phyloP scores from a whole-genome alignment of 2,113 vertebrate species.

The Mellivora capensis region DNA sequence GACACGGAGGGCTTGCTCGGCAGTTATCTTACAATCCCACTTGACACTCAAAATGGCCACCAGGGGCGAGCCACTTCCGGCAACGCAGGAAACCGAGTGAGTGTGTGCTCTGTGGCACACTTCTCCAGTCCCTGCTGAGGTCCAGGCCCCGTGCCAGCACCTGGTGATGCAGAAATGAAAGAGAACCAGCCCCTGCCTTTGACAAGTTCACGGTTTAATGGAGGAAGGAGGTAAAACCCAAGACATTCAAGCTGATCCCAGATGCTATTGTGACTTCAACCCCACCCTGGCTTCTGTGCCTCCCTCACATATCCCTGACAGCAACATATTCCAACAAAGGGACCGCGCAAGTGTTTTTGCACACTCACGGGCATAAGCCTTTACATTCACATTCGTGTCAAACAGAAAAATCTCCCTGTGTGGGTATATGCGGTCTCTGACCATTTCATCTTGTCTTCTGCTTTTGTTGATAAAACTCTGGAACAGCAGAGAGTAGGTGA shows the following conservation, averaged over 20 bases:
- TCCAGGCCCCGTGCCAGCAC: background rate
- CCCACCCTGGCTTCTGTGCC: background rate
- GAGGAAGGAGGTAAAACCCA: background rate
- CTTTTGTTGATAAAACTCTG: background rate
- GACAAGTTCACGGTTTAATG: background rate
- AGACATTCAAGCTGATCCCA: background rate
- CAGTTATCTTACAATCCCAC: constrained; percentile 56
- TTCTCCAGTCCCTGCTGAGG: background rate
- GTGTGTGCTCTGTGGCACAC: background rate
- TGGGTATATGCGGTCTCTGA: background rate
- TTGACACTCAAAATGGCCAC: constrained; percentile 56
- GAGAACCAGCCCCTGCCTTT: background rate
- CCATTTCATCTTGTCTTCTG: background rate
- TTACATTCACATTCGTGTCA: background rate
- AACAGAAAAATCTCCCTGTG: background rate
- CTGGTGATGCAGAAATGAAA: background rate
- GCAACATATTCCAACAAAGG: background rate
- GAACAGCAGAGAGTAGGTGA: background rate
- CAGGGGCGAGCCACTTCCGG: constrained; percentile 39
- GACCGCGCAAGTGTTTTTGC: background rate
- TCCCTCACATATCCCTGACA: background rate
- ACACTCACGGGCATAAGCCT: background rate
- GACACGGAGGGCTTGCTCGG: background rate
- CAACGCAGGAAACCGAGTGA: background rate
- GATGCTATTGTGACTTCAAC: background rate